Conservation (phyloP, 1,140 invertebrate species). For the Aphelinus atriplicis region DNA sequence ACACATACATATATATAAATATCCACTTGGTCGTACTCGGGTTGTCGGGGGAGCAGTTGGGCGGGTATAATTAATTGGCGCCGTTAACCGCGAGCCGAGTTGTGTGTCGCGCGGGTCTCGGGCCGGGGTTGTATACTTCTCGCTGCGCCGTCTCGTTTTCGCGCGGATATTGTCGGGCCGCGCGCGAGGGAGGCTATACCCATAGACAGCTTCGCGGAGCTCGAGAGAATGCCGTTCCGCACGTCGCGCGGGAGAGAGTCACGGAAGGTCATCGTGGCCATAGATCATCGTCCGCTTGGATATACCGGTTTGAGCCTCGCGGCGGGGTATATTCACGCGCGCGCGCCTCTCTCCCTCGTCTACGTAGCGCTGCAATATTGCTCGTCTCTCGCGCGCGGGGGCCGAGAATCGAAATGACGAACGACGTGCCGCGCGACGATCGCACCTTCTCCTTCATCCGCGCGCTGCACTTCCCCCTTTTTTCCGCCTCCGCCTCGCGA, state of each 20-base stretch:
- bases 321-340: constrained; percentile 28
- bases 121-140: no score
- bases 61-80: no score
- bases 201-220: no score
- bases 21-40: no score
- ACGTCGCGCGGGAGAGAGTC: constrained; percentile 42
- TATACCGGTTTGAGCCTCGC: constrained; percentile 38
- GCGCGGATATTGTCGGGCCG: no score
- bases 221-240: no score
- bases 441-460: constrained; percentile 31
- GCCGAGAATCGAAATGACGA: constrained; percentile 35
- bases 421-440: constrained; percentile 35
- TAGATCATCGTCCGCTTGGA: constrained; percentile 45
- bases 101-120: no score
- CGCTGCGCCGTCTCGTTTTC: no score
- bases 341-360: constrained; percentile 2
- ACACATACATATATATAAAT: no score
- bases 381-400: neutral
- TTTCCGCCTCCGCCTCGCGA: neutral
- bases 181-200: no score
- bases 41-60: no score
- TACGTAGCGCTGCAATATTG: constrained; percentile 15
- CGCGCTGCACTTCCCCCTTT: neutral
- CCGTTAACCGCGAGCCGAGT: no score
- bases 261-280: constrained; percentile 50